Evolutionary conservation across 2,797 vertebrate species (phyloP), one percentile per base, ranked within the genome.

Genomic region (Capromys pilorides): DNA sequence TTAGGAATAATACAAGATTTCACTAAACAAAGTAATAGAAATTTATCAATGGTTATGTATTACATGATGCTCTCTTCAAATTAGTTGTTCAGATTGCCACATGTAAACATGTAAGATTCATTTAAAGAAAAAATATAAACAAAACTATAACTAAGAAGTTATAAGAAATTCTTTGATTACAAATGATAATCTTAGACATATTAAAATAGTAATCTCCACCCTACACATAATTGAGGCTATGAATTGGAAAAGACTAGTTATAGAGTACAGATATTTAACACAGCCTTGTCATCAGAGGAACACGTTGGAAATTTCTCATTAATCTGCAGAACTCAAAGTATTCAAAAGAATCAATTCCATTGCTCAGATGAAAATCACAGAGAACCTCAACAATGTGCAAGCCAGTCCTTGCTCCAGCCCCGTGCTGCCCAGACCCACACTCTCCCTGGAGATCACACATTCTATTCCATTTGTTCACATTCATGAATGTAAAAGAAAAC

Each of bases 231-330:
- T 57, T 82, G 8, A 39, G 41, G 31, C 78, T 69, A 49, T 36
- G 51, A 54, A 57, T n/a, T 22, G 6, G 61, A 24, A 75, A 69
- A 26, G 39, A 18, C 39, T 62, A 12, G 22, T 2, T 36, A 14
- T 1, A 54, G 2, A 18, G 11, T 54, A 39, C 21, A n/a, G 1
- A 4, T 2, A 5, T 45, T 4, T 62, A 54, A 24, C 19, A 12
- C 2, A 5, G 6, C 57, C 28, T 86, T 2, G 2, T 33, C 45
- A 71, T 5, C 59, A 75, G 22, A 12, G 6, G 9, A 19, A 39
- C 21, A 49, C 24, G 45, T 0, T 1, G 39, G 21, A 45, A 36
- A 73, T 19, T 10, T 24, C 31, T 16, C 45, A 24, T 59, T 75
- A 33, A 19, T 49, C 22, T 9, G n/a, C 12, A 80, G 4, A 51